Percentiles rank a stretch among this genome's conserved stretches.
Conservation (phyloP, 1,140 invertebrate genomes). For the Whitmania pigra region DNA sequence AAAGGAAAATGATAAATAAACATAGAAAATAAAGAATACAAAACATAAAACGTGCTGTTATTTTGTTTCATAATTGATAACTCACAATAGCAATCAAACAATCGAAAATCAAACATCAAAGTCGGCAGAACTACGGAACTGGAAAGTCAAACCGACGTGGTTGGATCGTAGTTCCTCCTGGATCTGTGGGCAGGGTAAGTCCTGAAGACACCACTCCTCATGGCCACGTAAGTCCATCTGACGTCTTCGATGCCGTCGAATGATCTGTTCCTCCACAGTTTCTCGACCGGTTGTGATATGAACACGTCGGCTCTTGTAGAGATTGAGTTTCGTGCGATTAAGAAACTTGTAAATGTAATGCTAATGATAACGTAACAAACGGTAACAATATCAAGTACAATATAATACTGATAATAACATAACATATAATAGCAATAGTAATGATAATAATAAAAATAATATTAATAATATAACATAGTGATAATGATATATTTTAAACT, state of each 20-base stretch:
- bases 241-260: slow-evolving; percentile 43
- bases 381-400: no score
- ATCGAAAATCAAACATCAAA: no score
- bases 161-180: slow-evolving; percentile 40
- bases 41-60: background rate
- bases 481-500: no score
- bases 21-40: no score
- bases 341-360: no score
- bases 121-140: no score
- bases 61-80: background rate
- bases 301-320: slow-evolving; percentile 40
- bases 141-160: slow-evolving; percentile 30
- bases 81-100: background rate
- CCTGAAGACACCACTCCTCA: slow-evolving; percentile 44
- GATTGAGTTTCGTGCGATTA: background rate
- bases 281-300: slow-evolving; percentile 43
- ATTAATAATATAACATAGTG: no score
- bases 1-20: no score
- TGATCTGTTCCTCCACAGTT: slow-evolving; percentile 37
- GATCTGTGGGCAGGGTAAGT: slow-evolving; percentile 44
- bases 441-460: no score
- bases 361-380: no score
- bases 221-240: slow-evolving; percentile 45
- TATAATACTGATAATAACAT: no score
- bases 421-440: no score